Evolutionary conservation across 2,113 vertebrate genomes (phyloP).

Genomic region (Callaeas wilsoni): DNA sequence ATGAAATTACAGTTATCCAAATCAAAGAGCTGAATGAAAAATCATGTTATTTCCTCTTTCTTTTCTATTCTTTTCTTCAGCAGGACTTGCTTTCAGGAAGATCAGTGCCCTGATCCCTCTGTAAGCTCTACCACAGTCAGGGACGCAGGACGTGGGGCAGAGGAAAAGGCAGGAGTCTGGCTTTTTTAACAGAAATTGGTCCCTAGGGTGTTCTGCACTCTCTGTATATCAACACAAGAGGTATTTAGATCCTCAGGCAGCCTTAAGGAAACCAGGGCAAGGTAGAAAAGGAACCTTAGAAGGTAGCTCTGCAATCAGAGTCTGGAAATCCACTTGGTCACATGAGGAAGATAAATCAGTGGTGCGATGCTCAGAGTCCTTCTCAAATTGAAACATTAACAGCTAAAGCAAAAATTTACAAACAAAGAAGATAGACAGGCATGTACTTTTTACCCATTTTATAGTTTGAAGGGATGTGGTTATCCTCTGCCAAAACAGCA

Average conservation of each 20-base stretch:
- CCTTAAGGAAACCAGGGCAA: background rate
- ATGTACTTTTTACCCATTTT: background rate
- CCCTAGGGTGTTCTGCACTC: background rate
- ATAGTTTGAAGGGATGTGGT: background rate
- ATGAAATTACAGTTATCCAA: background rate
- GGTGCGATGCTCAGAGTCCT: background rate
- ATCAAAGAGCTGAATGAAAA: background rate
- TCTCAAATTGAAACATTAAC: background rate
- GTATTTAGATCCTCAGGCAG: background rate
- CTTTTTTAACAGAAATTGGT: background rate
- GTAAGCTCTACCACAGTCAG: background rate
- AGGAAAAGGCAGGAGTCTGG: background rate
- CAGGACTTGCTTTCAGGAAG: background rate
- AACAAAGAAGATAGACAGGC: background rate
- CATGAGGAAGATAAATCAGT: background rate
- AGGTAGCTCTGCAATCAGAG: background rate
- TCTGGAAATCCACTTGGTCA: background rate
- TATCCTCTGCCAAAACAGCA: background rate
- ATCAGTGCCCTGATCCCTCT: background rate
- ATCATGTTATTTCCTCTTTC: background rate
- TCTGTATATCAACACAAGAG: background rate
- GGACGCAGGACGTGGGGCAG: fast-evolving
- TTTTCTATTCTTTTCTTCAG: background rate
- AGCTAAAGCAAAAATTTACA: background rate
- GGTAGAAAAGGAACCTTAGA: background rate